Evolutionary conservation across 2,888 invertebrate genomes (phyloP).

Genomic region (Merodon equestris): DNA sequence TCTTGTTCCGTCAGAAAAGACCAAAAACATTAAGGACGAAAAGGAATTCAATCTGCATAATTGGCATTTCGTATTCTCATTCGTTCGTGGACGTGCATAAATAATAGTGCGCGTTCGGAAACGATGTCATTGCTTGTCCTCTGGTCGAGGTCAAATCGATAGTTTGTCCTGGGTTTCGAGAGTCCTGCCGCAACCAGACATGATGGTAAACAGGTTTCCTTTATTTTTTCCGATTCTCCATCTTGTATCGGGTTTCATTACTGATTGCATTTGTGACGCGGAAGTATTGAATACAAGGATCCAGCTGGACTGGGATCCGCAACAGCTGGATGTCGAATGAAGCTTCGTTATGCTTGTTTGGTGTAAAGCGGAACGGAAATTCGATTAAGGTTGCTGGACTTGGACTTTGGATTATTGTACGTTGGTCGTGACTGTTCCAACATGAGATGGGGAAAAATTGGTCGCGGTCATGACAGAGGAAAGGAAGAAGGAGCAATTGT

Average conservation of each 20-base stretch:
- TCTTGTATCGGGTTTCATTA: neutral
- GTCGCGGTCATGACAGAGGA: too few relatives aligned
- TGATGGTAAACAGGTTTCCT: too few relatives aligned
- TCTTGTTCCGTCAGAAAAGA: too few relatives aligned
- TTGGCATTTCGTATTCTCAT: slow-evolving; percentile 35
- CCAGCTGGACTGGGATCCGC: neutral
- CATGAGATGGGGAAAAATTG: too few relatives aligned
- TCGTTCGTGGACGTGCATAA: slow-evolving; percentile 23
- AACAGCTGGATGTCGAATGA: slow-evolving; percentile 4
- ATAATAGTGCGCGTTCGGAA: slow-evolving; percentile 11
- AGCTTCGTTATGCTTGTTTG: neutral
- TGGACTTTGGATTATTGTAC: too few relatives aligned
- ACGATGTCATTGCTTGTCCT: slow-evolving; percentile 33
- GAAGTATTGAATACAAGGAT: neutral
- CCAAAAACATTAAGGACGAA: too few relatives aligned
- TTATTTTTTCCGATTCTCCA: too few relatives aligned
- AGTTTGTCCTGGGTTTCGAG: slow-evolving; percentile 7
- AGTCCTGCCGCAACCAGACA: too few relatives aligned
- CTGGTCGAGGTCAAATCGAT: slow-evolving; percentile 41
- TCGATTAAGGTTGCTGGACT: too few relatives aligned
- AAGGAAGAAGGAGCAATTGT: too few relatives aligned
- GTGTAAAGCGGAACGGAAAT: neutral
- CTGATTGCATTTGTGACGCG: slow-evolving; percentile 17
- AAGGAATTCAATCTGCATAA: slow-evolving; percentile 55
- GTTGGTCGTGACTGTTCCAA: too few relatives aligned